These are phyloP conservation scores for Congeria kusceri DNA, from an alignment of 2,888 invertebrate species.

Conservation along the genomic window DNA sequence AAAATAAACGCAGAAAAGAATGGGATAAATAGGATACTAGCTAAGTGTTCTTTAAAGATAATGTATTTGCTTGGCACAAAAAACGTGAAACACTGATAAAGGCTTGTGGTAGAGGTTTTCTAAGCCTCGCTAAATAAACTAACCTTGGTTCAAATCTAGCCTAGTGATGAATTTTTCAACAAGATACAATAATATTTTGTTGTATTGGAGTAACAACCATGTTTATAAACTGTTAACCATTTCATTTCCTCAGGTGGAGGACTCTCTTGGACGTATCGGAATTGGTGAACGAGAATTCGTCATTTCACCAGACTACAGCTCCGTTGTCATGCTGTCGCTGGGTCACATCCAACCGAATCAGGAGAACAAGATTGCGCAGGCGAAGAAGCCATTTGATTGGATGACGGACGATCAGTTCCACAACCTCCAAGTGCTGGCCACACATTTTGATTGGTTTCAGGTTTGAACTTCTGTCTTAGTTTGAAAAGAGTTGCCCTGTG, in stretches of 20 bases:
- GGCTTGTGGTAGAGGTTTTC: too few species aligned
- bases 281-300: conserved; percentile 84
- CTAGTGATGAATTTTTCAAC: too few species aligned
- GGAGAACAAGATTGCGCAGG: conserved; percentile 78
- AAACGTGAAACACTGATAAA: too few species aligned
- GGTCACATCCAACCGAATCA: conserved; percentile 70
- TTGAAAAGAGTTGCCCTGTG: too few species aligned
- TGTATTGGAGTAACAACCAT: too few species aligned
- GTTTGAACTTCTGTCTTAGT: conserved; percentile 14
- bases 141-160: too few species aligned
- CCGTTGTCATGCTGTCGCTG: conserved; percentile 81
- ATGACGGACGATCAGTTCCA: conserved; percentile 85
- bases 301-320: conserved; percentile 83
- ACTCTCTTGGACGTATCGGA: conserved; percentile 79
- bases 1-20: too few species aligned
- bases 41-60: too few species aligned
- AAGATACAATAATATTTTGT: too few species aligned
- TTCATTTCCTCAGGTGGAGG: conserved; percentile 78
- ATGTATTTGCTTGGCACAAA: too few species aligned
- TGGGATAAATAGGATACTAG: too few species aligned
- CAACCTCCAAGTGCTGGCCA: conserved; percentile 84
- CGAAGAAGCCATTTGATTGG: conserved; percentile 86
- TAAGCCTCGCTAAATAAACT: too few species aligned
- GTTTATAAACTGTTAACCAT: neutral
- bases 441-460: conserved; percentile 85